These are phyloP conservation scores for Lophotriccus pileatus DNA, from an alignment of 2,797 vertebrate genomes.

Conservation along the genomic window DNA sequence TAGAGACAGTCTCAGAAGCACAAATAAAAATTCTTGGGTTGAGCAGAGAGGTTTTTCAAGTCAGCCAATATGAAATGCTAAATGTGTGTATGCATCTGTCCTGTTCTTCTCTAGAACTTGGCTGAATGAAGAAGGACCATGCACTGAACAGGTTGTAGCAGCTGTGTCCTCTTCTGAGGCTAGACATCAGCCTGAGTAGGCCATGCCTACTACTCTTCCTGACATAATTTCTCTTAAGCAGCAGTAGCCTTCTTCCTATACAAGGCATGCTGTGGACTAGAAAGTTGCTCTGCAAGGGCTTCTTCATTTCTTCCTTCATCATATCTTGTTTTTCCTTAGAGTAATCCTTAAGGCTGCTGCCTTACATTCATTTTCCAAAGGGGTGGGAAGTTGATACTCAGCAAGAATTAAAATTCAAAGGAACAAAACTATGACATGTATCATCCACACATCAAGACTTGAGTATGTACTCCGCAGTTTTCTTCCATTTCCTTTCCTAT, in stretches of 20 bases:
- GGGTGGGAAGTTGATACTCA: fast-evolving
- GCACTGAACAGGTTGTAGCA: not conserved
- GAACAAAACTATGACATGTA: not conserved
- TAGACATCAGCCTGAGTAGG: not conserved
- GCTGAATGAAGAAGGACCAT: not conserved
- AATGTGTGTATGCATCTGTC: not conserved
- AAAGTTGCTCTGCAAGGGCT: not conserved
- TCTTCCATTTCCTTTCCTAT: not conserved
- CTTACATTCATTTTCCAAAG: not conserved
- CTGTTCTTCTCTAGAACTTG: not conserved
- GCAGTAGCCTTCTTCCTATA: not conserved
- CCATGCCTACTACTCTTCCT: not conserved
- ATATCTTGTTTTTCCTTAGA: not conserved
- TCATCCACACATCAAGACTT: not conserved
- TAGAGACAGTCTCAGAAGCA: not conserved
- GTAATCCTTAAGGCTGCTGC: not conserved
- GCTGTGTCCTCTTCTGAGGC: not conserved
- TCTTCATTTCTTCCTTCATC: not conserved
- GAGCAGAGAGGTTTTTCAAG: not conserved
- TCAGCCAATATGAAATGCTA: not conserved
- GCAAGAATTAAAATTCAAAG: not conserved
- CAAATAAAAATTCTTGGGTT: not conserved
- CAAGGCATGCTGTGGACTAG: not conserved
- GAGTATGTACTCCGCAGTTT: not conserved
- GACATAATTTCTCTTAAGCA: not conserved